Evolutionary conservation across 1,140 invertebrate genomes (phyloP), one percentile per base, ranked within the genome.

Genomic region (Cydia pomonella): DNA sequence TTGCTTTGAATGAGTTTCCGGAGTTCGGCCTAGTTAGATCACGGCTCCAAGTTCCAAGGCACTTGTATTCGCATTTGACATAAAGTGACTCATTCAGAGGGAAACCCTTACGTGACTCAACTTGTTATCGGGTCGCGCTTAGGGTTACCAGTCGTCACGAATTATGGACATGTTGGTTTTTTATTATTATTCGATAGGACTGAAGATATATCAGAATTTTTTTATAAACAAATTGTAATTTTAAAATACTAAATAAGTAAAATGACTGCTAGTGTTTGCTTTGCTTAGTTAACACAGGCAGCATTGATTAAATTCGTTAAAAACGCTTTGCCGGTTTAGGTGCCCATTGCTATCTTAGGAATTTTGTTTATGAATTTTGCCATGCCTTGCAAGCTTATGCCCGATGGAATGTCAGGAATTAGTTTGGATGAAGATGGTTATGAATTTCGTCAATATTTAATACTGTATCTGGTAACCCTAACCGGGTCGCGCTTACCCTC

Each of bases 61-160:
- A 33, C 29, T 33, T 10, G 64, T n/a, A 69, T 69, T 69, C 29
- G 29, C 64, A 33, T 38, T 69, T 69, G 64, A 69, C 64, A 69
- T 33, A 69, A 69, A 69, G 75, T 88, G 85, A 88, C 74, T 87
- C 84, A 87, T 78, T 53, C 23, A 62, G 76, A 86, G 85, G 87
- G 85, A 88, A 88, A 87, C 87, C 87, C 86, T 88, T 85, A 76
- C 86, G 83, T 88, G 86, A 88, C 85, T 88, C 82, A 81, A 84
- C 82, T 83, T 81, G 82, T 82, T 84, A 86, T 86, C 79, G 79
- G 75, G 63, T 71, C 79, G 83, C 83, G 80, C 53, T 53, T 21
- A 59, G 53, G 53, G 53, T 59, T 59, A 59, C 53, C 53, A 59
- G 53, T 10, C 53, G 9, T 23, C n/a, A 59, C 18, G 53, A 59